Percentiles rank a stretch among this genome's conserved stretches.
Evolutionary conservation across 1,140 invertebrate species (phyloP).

Genomic region (Stratiolaelaps scimitus): DNA sequence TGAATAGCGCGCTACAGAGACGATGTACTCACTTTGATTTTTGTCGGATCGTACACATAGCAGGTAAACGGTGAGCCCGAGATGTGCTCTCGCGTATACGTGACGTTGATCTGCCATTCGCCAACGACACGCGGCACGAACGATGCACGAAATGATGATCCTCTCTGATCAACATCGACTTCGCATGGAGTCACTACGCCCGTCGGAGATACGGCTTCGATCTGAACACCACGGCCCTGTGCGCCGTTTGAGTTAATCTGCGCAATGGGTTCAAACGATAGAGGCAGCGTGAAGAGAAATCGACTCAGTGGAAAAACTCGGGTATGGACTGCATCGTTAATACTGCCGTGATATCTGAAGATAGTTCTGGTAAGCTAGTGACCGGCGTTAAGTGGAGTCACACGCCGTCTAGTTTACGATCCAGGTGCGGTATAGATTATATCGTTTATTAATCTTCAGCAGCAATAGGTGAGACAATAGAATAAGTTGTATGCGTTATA

Average conservation of each 20-base stretch:
- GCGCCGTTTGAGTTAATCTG: slow-evolving; percentile 53
- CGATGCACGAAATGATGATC: slow-evolving; percentile 71
- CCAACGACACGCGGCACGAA: slow-evolving; percentile 91
- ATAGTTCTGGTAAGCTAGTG: no score
- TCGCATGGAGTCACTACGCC: slow-evolving; percentile 61
- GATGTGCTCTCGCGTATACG: slow-evolving; percentile 87
- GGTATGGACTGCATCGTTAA: no score
- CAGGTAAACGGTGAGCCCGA: slow-evolving; percentile 91
- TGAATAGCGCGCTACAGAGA: no score
- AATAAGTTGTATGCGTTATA: no score
- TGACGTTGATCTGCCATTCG: slow-evolving; percentile 88
- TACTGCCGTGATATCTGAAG: no score
- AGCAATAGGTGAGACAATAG: no score
- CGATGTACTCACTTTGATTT: slow-evolving; percentile 54
- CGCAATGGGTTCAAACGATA: slow-evolving; percentile 31
- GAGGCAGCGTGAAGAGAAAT: no score
- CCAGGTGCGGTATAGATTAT: no score
- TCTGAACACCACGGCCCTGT: slow-evolving; percentile 62
- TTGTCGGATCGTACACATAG: slow-evolving; percentile 87
- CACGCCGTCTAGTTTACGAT: no score
- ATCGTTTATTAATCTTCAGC: no score
- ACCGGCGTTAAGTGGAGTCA: no score
- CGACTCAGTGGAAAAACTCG: no score
- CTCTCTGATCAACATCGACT: slow-evolving; percentile 53
- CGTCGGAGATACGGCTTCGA: slow-evolving; percentile 74